phyloP scores from a whole-genome alignment of 2,888 invertebrate species.

The Cataglyphis albicans region DNA sequence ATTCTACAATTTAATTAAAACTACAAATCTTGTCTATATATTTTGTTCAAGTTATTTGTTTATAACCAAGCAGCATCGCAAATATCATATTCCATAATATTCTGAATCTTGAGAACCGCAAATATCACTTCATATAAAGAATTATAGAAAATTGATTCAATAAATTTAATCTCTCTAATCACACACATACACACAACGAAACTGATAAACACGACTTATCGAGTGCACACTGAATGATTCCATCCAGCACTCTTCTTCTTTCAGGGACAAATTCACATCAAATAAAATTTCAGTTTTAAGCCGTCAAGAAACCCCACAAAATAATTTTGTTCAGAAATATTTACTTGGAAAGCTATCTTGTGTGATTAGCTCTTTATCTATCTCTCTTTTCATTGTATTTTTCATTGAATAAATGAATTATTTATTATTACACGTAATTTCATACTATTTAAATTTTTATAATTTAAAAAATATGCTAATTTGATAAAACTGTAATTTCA shows the following conservation, averaged over 20 bases:
- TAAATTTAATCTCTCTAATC: constrained; percentile 3
- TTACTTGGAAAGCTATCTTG: neutral
- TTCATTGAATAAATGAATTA: constrained; percentile 3
- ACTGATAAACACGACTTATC: neutral
- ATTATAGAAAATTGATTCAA: neutral
- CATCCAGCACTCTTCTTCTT: neutral
- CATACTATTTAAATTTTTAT: neutral
- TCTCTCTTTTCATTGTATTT: neutral
- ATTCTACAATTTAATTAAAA: constrained; percentile 9
- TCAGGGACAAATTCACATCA: neutral
- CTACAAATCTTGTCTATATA: neutral
- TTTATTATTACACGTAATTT: neutral
- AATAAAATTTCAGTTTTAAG: neutral
- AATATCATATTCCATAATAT: neutral
- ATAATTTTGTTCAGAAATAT: constrained; percentile 16
- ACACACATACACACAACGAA: neutral
- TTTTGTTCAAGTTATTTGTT: neutral
- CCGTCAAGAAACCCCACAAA: neutral
- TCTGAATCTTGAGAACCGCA: neutral
- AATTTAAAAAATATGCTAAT: constrained; percentile 8
- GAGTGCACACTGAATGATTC: neutral
- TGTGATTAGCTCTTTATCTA: neutral
- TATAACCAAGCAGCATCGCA: neutral
- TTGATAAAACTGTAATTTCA: neutral
- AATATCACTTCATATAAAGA: neutral